phyloP scores from a whole-genome alignment of 2,113 vertebrate genomes.

The Geococcyx californianus region DNA sequence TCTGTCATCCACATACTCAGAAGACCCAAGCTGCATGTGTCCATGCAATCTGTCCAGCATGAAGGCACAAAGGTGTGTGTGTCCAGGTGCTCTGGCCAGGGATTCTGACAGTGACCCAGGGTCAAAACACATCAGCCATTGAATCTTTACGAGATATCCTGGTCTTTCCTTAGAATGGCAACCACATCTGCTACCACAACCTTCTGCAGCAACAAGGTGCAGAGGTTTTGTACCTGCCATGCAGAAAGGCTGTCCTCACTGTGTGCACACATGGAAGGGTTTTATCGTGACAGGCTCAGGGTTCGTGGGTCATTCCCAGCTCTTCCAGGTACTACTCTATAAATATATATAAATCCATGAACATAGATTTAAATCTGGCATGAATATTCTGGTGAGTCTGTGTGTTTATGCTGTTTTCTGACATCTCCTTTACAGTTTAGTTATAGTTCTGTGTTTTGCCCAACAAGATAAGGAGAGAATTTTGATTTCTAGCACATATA shows the following conservation, averaged over 20 bases:
- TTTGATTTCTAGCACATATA: neutral
- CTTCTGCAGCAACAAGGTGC: neutral
- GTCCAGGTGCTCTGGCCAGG: neutral
- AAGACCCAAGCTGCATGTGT: neutral
- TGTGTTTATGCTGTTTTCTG: neutral
- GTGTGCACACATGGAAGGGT: accelerated
- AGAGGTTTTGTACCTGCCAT: neutral
- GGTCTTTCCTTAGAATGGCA: neutral
- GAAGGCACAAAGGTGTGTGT: neutral
- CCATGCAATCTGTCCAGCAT: accelerated
- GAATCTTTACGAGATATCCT: neutral
- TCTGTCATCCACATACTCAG: neutral
- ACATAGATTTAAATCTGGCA: neutral
- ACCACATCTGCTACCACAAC: accelerated
- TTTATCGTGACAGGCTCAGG: neutral
- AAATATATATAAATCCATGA: neutral
- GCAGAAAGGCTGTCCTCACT: neutral
- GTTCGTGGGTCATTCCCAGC: neutral
- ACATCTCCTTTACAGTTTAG: neutral
- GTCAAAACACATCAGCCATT: neutral
- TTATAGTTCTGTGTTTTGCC: neutral
- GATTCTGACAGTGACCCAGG: neutral
- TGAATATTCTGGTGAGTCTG: neutral
- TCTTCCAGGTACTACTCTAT: neutral
- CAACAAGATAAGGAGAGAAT: accelerated